Base-by-base conservation (phyloP, 2,113 vertebrate species). In the Pituophis catenifer region DNA sequence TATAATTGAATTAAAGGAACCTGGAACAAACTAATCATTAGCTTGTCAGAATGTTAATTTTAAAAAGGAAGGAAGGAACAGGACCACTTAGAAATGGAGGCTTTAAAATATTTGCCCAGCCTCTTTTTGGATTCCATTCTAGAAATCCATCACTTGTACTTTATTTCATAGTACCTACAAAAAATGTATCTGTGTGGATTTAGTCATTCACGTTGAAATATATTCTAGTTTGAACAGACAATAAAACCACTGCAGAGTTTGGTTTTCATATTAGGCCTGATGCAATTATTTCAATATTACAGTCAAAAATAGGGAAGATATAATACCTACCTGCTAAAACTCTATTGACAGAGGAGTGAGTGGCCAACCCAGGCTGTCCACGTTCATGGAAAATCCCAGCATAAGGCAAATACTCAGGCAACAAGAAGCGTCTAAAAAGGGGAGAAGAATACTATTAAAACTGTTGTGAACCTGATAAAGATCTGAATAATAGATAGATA, bases 321-420 rank as follows among this genome's bases (percentile, higher is more conserved):
- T 59, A 81, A 58, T 94, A 29, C 94, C 97, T 98, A 99, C 99
- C 99, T 97, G 99, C 99, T 48, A 99, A 98, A 81, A 99, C 99
- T 95, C 99, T 98, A 97, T 99, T 99, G 96, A 99, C 99, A 92
- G 99, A 99, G 81, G 99, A 99, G 97, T 99, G 99, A 65, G 99
- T 99, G 90, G 99, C 99, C 96, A 99, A 97, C 44, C 99, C 99
- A 52, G 99, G 99, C 96, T 99, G 99, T 93, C 99, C 99, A 90
- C 99, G 97, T 95, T 99, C 99, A 23, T 99, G 99, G 98, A 99
- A 99, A 98, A 99, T 99, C 62, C 99, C 99, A 94, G 99, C 99
- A 54, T 99, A 99, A 95, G 99, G 99, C 97, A 99, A 98, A 94
- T 99, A 99, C 95, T 99, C 99, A 0, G 99, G 99, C 93, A 99